phyloP scores from a whole-genome alignment of 2,113 vertebrate genomes.

The Aegithalos caudatus region DNA sequence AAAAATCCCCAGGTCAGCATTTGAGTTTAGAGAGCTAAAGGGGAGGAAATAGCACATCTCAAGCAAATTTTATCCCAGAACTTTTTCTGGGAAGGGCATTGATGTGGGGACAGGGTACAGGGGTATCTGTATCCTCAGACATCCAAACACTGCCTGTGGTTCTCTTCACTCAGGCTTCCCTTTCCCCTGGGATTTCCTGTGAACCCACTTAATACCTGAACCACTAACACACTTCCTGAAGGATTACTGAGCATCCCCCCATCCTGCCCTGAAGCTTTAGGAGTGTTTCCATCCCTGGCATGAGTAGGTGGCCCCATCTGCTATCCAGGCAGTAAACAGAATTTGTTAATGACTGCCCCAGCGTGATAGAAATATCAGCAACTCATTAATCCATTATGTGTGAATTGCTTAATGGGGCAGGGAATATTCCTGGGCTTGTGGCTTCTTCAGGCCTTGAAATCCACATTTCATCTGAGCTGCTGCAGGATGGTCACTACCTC shows the following conservation, averaged over 20 bases:
- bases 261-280: background rate
- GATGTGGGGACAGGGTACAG: background rate
- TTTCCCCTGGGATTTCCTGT: background rate
- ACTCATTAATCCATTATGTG: background rate
- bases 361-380: background rate
- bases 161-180: background rate
- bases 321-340: background rate
- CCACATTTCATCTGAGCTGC: background rate
- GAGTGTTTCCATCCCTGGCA: conserved; percentile 6
- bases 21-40: background rate
- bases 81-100: background rate
- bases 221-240: background rate
- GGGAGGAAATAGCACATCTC: background rate
- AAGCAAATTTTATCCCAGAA: background rate
- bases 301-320: conserved; percentile 28
- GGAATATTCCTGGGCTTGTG: background rate
- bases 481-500: background rate
- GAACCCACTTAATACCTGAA: background rate
- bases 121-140: background rate
- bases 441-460: background rate
- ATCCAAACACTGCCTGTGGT: background rate
- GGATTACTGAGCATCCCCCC: background rate
- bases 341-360: conserved; percentile 21
- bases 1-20: background rate
- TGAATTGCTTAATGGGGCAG: background rate